phyloP scores from a whole-genome alignment of 1,140 invertebrate species.

The Cydia pomonella region DNA sequence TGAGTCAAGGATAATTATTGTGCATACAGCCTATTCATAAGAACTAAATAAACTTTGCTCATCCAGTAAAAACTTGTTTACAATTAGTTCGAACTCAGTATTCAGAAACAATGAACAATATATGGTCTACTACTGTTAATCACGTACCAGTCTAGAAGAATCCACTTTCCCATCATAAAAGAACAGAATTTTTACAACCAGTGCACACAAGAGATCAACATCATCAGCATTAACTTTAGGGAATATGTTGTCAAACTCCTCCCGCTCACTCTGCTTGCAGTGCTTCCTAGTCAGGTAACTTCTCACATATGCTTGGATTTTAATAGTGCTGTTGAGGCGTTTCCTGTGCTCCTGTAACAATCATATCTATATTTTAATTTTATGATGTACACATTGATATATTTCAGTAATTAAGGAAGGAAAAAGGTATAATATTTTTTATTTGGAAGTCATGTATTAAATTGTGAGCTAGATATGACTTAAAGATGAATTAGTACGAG shows the following conservation, averaged over 20 bases:
- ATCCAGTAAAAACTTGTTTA: too few species aligned
- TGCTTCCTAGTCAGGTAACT: conserved; percentile 87
- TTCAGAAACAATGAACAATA: too few species aligned
- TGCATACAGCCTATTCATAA: too few species aligned
- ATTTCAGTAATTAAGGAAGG: background rate
- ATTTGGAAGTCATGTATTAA: background rate
- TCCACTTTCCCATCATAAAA: conserved; percentile 88
- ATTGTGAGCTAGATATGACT: background rate
- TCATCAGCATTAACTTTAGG: conserved; percentile 77
- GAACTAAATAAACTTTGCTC: too few species aligned
- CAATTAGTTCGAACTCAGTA: too few species aligned
- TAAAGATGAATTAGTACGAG: background rate
- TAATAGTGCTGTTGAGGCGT: conserved; percentile 85
- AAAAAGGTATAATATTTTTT: background rate
- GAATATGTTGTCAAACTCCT: conserved; percentile 85
- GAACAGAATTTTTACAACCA: conserved; percentile 86
- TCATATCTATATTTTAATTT: background rate
- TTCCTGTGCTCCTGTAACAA: conserved; percentile 84
- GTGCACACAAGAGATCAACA: conserved; percentile 78
- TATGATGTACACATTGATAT: background rate
- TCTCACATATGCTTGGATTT: conserved; percentile 90
- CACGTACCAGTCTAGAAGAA: conserved; percentile 85
- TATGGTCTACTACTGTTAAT: conserved; percentile 5
- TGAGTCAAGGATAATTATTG: too few species aligned
- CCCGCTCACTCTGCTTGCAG: conserved; percentile 84